Conservation (phyloP, 2,113 vertebrate genomes). For the Halichoeres trimaculatus region DNA sequence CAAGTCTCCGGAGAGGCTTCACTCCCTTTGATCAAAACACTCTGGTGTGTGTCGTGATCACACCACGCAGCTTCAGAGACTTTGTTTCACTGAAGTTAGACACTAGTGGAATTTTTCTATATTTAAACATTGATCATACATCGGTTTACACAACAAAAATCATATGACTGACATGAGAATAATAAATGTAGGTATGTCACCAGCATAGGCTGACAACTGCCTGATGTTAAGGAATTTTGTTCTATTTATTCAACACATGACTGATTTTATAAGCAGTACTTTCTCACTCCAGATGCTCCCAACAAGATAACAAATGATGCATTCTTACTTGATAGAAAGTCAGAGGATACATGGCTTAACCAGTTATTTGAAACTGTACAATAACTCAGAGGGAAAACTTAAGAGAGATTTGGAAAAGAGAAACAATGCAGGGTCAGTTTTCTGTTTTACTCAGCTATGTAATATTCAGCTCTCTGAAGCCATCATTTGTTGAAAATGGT, state of each 20-base stretch:
- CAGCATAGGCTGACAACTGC: not conserved
- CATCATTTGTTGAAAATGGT: too few species aligned
- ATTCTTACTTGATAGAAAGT: not conserved
- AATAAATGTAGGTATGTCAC: not conserved
- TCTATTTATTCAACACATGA: not conserved
- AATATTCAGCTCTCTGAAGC: too few species aligned
- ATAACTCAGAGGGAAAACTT: not conserved
- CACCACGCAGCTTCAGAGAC: not conserved
- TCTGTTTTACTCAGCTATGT: too few species aligned
- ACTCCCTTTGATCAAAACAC: constrained; percentile 6
- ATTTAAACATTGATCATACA: not conserved
- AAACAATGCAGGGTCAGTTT: too few species aligned
- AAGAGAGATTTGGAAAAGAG: too few species aligned
- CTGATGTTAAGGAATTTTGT: not conserved
- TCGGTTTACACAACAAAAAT: not conserved
- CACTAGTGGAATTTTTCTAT: not conserved
- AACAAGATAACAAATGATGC: not conserved
- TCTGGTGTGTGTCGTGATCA: not conserved
- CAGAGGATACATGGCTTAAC: not conserved
- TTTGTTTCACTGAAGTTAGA: not conserved
- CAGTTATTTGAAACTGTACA: not conserved
- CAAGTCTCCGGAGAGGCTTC: constrained; percentile 11
- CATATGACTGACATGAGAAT: not conserved
- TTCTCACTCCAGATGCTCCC: not conserved
- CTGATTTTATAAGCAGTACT: not conserved